Base-by-base conservation (phyloP, 2,113 vertebrate genomes). In the Halichoeres trimaculatus region DNA sequence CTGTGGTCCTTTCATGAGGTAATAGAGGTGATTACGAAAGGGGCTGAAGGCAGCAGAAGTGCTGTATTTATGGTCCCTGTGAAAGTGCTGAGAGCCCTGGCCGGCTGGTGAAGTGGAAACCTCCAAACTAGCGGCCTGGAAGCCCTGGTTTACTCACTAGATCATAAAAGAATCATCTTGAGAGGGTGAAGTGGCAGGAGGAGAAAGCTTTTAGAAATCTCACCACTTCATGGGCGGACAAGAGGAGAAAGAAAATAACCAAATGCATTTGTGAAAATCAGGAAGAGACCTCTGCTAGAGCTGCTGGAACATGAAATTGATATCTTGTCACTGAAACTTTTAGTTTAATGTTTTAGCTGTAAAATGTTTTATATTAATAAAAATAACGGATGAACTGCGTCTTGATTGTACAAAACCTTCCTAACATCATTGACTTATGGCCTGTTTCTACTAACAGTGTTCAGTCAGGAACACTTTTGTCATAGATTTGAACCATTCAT, bases 1-100 rank as follows among this genome's bases (percentile, higher is more conserved):
- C 80, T 76, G 84, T 76, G 76, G 71, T 67, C 64, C 75, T 47
- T 80, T 74, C 80, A 83, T 80, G 83, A 75, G 70, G 84, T 80
- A 89, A 89, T 84, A 80, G 75, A 74, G 73, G 86, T 65, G 88
- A 89, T 86, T 83, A 85, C 58, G 81, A 85, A 90, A 89, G 74
- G 67, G 83, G 85, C 90, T 91, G 90, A 92, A 75, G 80, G 76
- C 71, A 83, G 89, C 89, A 88, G 78, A 85, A 89, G 82, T 84
- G 60, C 62, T 70, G 85, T 78, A 80, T 89, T 88, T 87, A 91
- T 79, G 79, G 78, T 59, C 79, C 55, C 82, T 81, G 66, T 68
- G 61, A 86, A 85, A 77, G 58, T 68, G 80, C 84, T 84, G 84
- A 89, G 71, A 13, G 23, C 59, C 38, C 59, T 26, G 74, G 64